Evolutionary conservation across 30 jellyfish, hydroid and myxozoan species (phyloP).

Genomic region (Nemopilema nomurai): DNA sequence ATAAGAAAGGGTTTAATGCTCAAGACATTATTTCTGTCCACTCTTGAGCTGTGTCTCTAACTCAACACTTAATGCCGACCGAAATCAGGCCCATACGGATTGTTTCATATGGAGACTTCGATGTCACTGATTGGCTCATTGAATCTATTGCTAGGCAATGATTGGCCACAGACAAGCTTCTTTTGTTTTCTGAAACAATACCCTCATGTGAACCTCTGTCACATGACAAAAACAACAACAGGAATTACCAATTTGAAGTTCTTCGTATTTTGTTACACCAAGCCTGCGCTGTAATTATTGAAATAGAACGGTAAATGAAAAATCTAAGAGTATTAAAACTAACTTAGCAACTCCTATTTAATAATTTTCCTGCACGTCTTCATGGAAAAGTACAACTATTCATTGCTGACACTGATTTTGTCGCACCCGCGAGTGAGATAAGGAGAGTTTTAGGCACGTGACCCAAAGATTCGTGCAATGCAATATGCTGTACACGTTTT

Average conservation of each 20-base stretch:
- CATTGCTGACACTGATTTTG: too few relatives aligned
- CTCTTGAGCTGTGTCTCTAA: background rate
- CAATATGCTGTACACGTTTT: background rate
- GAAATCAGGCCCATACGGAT: conserved; percentile 27
- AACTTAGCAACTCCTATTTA: too few relatives aligned
- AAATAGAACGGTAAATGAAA: too few relatives aligned
- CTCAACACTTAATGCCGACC: background rate
- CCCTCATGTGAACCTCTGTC: conserved; percentile 50
- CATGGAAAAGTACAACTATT: too few relatives aligned
- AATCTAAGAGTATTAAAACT: too few relatives aligned
- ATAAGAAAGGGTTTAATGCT: too few relatives aligned
- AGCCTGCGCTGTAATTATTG: background rate
- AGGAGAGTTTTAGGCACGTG: background rate
- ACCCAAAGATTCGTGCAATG: background rate
- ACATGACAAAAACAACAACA: conserved; percentile 46
- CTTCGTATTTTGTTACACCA: background rate
- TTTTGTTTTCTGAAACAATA: conserved; percentile 37
- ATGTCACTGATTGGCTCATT: conserved; percentile 29
- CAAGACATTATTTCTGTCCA: background rate
- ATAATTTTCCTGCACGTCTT: too few relatives aligned
- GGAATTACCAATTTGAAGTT: background rate
- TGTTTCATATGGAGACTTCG: conserved; percentile 14
- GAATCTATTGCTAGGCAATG: background rate
- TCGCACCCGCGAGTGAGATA: background rate
- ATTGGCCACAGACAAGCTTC: conserved; percentile 61